These are phyloP conservation scores for Sclerodermus sp. DNA, from an alignment of 2,888 invertebrate species.

Conservation along the genomic window DNA sequence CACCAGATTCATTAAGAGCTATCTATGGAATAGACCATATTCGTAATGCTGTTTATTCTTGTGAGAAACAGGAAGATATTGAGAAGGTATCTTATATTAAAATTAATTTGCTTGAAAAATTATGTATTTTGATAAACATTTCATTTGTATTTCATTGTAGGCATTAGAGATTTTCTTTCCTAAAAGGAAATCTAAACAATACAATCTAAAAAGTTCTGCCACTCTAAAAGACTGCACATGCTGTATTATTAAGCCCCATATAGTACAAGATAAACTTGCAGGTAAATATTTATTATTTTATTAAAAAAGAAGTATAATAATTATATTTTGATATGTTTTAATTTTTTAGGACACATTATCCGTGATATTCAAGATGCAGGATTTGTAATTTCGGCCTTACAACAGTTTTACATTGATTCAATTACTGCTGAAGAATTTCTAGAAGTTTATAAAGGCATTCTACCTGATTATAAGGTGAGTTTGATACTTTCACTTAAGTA, in stretches of 20 bases:
- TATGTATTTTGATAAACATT: not conserved
- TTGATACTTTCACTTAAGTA: not conserved
- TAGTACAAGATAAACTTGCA: conserved; percentile 72
- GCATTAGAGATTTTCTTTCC: conserved; percentile 69
- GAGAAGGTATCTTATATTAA: conserved; percentile 50
- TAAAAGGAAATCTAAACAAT: conserved; percentile 50
- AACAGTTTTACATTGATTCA: conserved; percentile 77
- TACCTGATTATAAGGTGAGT: conserved; percentile 73
- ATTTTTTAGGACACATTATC: conserved; percentile 68
- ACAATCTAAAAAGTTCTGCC: conserved; percentile 61
- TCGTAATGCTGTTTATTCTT: conserved; percentile 71
- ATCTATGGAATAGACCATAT: conserved; percentile 70
- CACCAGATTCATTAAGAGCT: conserved; percentile 66
- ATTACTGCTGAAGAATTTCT: conserved; percentile 88
- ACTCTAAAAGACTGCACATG: conserved; percentile 71
- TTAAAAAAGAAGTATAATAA: conserved; percentile 3
- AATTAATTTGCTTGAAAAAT: conserved; percentile 22
- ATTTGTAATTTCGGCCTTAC: conserved; percentile 77
- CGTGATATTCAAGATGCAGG: conserved; percentile 74
- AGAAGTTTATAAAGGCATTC: conserved; percentile 89
- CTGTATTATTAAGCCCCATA: conserved; percentile 89
- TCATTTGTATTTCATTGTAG: conserved; percentile 48
- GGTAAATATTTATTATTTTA: conserved; percentile 25
- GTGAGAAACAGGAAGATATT: conserved; percentile 63
- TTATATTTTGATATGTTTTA: conserved; percentile 29